phyloP scores from a whole-genome alignment of 2,797 vertebrate genomes.

The Myotis findleyi region DNA sequence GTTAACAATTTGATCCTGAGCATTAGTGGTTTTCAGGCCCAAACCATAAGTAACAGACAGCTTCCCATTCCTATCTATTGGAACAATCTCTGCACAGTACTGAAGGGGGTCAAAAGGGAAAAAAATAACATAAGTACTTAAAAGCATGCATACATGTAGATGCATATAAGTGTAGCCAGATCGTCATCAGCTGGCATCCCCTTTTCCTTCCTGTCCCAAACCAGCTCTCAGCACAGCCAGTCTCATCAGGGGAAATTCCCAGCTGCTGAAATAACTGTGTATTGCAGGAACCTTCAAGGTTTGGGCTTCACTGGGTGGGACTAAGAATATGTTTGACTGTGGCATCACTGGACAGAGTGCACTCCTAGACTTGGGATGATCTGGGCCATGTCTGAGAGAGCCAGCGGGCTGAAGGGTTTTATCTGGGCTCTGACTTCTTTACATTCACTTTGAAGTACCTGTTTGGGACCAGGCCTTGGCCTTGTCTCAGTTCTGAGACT shows the following conservation, averaged over 20 bases:
- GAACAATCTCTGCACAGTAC: not conserved
- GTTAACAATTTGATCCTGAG: not conserved
- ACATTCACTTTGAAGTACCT: not conserved
- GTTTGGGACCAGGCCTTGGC: not conserved
- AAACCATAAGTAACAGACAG: not conserved
- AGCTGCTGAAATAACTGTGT: not conserved
- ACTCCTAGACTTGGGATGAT: not conserved
- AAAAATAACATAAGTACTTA: not conserved
- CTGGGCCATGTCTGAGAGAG: not conserved
- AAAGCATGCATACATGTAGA: not conserved
- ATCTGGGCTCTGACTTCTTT: not conserved
- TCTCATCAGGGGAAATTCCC: not conserved
- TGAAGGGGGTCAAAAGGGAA: not conserved
- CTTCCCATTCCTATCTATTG: not conserved
- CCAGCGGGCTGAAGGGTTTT: not conserved
- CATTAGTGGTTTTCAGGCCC: not conserved
- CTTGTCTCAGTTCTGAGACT: not conserved
- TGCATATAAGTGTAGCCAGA: not conserved
- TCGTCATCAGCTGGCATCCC: not conserved
- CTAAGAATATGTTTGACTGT: not conserved
- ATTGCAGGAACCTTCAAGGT: not conserved
- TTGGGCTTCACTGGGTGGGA: not conserved
- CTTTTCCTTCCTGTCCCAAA: not conserved
- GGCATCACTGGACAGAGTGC: not conserved
- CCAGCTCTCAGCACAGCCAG: not conserved